phyloP scores from a whole-genome alignment of 2,888 invertebrate genomes.

The Cryptus viduatorius region DNA sequence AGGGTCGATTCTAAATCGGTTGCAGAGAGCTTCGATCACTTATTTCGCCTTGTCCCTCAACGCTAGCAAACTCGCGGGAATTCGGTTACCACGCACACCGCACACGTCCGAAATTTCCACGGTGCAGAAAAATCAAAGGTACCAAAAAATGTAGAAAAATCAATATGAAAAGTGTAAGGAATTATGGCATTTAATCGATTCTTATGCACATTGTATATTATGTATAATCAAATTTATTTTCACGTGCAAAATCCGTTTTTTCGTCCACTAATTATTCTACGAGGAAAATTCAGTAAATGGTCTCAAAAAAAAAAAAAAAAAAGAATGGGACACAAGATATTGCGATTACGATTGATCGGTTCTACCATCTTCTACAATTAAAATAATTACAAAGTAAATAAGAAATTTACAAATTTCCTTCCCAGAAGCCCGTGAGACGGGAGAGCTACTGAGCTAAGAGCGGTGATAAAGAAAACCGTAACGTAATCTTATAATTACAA shows the following conservation, averaged over 20 bases:
- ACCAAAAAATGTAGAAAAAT: too few relatives aligned
- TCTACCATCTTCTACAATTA: neutral
- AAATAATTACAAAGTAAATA: neutral
- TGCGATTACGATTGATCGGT: neutral
- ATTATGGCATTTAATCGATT: neutral
- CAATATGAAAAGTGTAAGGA: too few relatives aligned
- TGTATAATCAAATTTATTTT: too few relatives aligned
- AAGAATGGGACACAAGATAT: neutral
- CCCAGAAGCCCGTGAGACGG: conserved; percentile 1
- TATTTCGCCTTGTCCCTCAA: neutral
- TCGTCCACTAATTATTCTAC: neutral
- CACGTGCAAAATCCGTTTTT: neutral
- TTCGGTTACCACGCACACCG: conserved; percentile 44
- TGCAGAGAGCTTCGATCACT: conserved; percentile 31
- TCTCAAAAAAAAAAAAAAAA: too few relatives aligned
- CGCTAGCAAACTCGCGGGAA: conserved; percentile 8
- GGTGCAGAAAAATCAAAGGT: too few relatives aligned
- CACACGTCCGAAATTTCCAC: neutral
- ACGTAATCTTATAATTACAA: neutral
- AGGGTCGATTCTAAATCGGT: conserved; percentile 63
- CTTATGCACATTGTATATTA: too few relatives aligned
- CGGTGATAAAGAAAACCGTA: neutral
- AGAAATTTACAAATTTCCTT: conserved; percentile 16
- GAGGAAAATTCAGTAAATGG: neutral
- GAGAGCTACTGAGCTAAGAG: neutral